Percentiles rank a stretch among this genome's conserved stretches.
phyloP scores from a whole-genome alignment of 2,797 vertebrate genomes.

The Vespertilio murinus region DNA sequence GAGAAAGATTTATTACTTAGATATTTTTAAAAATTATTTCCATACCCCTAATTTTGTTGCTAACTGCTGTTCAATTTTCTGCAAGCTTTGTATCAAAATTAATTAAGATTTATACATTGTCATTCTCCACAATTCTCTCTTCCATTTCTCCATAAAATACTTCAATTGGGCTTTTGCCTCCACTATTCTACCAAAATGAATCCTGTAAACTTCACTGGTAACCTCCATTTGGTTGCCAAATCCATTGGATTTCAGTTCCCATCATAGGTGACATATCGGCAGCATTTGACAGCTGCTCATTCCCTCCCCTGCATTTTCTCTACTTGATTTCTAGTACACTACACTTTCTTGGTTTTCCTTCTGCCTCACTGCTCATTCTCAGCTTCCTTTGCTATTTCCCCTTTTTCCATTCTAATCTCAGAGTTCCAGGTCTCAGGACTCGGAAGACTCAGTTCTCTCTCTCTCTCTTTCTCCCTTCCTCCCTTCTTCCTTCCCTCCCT shows the following conservation, averaged over 20 bases:
- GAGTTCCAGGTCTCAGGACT: not conserved
- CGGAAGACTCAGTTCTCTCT: too few relatives aligned
- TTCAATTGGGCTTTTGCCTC: not conserved
- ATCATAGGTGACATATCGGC: not conserved
- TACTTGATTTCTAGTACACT: not conserved
- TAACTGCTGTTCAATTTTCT: not conserved
- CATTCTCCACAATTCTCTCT: not conserved
- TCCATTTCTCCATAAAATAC: not conserved
- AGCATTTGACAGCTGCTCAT: not conserved
- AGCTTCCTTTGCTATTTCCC: not conserved
- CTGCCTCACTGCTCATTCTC: not conserved
- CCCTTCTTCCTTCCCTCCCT: not conserved
- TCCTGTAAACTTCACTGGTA: not conserved
- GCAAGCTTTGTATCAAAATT: not conserved
- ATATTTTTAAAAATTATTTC: not conserved
- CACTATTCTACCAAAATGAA: not conserved
- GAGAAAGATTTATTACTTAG: not conserved
- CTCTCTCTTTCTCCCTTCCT: not conserved
- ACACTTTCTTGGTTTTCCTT: not conserved
- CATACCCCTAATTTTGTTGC: not conserved
- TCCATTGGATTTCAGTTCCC: not conserved
- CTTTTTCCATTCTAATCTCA: not conserved
- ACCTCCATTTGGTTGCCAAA: not conserved
- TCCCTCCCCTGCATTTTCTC: not conserved
- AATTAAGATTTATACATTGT: not conserved